phyloP scores from a whole-genome alignment of 2,888 invertebrate genomes.

The Acronicta psi region DNA sequence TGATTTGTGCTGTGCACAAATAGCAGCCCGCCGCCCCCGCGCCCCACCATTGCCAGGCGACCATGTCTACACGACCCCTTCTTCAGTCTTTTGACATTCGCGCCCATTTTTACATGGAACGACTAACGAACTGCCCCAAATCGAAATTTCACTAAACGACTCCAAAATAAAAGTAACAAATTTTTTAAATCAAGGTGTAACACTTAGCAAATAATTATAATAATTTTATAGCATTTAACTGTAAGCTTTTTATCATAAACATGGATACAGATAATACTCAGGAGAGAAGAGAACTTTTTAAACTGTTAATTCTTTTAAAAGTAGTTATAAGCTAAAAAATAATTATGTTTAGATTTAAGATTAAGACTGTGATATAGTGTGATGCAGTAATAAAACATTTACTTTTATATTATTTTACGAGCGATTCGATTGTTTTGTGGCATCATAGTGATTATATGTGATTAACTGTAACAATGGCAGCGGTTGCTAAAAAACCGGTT shows the following conservation, averaged over 20 bases:
- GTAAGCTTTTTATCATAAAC: constrained; percentile 52
- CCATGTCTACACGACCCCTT: constrained; percentile 76
- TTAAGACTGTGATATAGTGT: constrained; percentile 69
- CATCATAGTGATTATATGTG: constrained; percentile 74
- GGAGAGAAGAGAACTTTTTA: constrained; percentile 34
- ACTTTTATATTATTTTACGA: constrained; percentile 45
- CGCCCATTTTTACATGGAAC: constrained; percentile 88
- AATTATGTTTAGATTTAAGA: constrained; percentile 49
- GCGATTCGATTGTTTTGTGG: constrained; percentile 74
- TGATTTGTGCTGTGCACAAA: constrained; percentile 88
- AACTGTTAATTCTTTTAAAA: constrained; percentile 32
- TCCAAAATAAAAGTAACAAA: constrained; percentile 54
- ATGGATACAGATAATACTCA: constrained; percentile 53
- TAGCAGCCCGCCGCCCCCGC: constrained; percentile 79
- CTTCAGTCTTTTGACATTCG: constrained; percentile 88
- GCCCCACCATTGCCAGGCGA: constrained; percentile 67
- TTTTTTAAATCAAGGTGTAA: constrained; percentile 63
- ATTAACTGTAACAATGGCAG: constrained; percentile 78
- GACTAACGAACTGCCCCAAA: constrained; percentile 79
- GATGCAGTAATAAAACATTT: constrained; percentile 59
- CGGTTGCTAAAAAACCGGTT: constrained; percentile 78
- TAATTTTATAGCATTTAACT: constrained; percentile 72
- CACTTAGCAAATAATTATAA: constrained; percentile 59
- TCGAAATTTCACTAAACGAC: constrained; percentile 67
- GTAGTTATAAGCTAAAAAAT: constrained; percentile 40